These are phyloP conservation scores for Eupithecia subumbrata DNA, from an alignment of 2,888 invertebrate species.

Conservation along the genomic window DNA sequence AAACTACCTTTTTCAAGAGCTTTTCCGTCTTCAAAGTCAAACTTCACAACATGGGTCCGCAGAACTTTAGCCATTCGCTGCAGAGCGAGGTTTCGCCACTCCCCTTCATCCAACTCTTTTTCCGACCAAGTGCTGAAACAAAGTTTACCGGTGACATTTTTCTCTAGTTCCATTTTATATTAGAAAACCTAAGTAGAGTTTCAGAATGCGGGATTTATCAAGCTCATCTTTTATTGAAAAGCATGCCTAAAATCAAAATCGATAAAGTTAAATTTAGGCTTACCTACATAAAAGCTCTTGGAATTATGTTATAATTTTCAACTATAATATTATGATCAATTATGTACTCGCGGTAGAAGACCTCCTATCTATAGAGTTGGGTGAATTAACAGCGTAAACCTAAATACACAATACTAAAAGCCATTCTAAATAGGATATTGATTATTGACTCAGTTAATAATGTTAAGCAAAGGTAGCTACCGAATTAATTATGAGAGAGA, in stretches of 20 bases:
- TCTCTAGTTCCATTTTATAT: not conserved
- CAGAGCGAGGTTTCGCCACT: conserved; percentile 85
- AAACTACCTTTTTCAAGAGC: conserved; percentile 69
- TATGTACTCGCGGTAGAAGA: not conserved
- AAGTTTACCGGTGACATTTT: conserved; percentile 4
- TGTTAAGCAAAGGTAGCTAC: not conserved
- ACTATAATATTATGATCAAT: too few species aligned
- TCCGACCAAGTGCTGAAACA: conserved; percentile 69
- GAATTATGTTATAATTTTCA: too few species aligned
- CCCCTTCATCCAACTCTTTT: conserved; percentile 72
- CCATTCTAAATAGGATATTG: not conserved
- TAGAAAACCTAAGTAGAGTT: not conserved
- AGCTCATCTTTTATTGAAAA: not conserved
- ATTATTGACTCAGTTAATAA: not conserved
- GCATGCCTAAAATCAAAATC: not conserved
- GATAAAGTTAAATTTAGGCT: not conserved
- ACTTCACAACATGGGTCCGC: conserved; percentile 87
- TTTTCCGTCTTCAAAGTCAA: conserved; percentile 80
- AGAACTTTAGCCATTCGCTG: conserved; percentile 84
- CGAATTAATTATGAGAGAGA: not conserved
- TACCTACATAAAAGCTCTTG: too few species aligned
- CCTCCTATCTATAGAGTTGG: not conserved
- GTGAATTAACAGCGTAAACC: not conserved
- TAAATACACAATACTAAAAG: not conserved
- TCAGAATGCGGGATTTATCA: not conserved